Evolutionary conservation across 2,888 invertebrate species (phyloP).

Genomic region (Chironomus tentans): DNA sequence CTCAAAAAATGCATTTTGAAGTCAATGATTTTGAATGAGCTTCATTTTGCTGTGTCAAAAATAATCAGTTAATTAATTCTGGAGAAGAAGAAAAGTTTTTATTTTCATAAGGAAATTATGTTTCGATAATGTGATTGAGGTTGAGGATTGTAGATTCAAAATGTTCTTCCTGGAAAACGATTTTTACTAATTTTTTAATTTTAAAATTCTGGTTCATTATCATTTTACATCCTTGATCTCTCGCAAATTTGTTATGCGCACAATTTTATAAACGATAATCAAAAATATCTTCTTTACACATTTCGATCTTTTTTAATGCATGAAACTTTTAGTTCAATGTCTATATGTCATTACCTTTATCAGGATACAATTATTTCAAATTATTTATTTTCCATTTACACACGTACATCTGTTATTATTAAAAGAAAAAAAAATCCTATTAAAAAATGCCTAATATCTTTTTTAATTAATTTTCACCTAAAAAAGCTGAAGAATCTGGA

Average conservation of each 20-base stretch:
- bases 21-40: not conserved
- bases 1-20: not conserved
- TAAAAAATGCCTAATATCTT: not conserved
- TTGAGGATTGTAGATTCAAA: conserved; percentile 5
- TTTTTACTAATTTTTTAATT: too few relatives aligned
- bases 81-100: too few relatives aligned
- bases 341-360: too few relatives aligned
- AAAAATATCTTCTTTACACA: not conserved
- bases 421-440: too few relatives aligned
- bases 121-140: not conserved
- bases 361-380: too few relatives aligned
- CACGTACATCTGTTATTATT: not conserved
- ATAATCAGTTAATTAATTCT: not conserved
- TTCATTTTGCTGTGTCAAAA: not conserved
- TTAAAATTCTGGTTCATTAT: not conserved
- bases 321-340: not conserved
- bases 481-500: not conserved
- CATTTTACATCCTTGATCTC: not conserved
- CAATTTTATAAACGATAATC: not conserved
- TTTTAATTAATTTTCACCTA: not conserved
- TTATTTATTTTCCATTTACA: not conserved
- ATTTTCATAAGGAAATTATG: too few relatives aligned
- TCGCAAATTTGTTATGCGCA: not conserved
- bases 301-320: not conserved
- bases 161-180: too few relatives aligned